Evolutionary conservation across 2,797 vertebrate genomes (phyloP).

Genomic region (Melanotaenia maccullochi): DNA sequence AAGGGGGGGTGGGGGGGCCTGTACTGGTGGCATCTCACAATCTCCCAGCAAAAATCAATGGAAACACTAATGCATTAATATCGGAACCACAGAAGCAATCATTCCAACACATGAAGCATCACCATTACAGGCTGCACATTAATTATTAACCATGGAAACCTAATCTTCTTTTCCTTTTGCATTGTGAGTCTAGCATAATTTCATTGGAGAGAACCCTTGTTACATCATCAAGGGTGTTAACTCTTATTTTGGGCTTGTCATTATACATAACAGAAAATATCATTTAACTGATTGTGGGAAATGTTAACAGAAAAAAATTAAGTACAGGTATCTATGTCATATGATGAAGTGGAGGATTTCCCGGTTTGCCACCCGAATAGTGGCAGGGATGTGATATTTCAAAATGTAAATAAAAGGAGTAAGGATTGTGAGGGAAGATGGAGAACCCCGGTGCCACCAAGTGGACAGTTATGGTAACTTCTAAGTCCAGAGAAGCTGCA

Average conservation of each 20-base stretch:
- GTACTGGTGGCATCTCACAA: not conserved
- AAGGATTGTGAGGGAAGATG: not conserved
- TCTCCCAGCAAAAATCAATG: not conserved
- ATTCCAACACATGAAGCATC: not conserved
- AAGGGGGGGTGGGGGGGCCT: too few relatives aligned
- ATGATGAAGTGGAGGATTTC: not conserved
- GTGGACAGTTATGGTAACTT: constrained; percentile 20
- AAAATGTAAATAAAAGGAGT: not conserved
- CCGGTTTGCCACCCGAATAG: not conserved
- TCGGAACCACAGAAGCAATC: not conserved
- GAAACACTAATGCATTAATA: not conserved
- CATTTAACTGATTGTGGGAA: too few relatives aligned
- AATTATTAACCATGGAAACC: not conserved
- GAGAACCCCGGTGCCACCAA: constrained; percentile 17
- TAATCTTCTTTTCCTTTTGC: not conserved
- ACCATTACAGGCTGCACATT: not conserved
- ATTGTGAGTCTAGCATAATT: not conserved
- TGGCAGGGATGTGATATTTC: not conserved
- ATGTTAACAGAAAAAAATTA: too few relatives aligned
- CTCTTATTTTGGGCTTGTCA: not conserved
- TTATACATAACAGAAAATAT: not conserved
- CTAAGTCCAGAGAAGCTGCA: not conserved
- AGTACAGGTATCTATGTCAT: too few relatives aligned
- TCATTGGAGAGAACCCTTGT: not conserved
- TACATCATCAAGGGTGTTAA: not conserved